A percentile compares a stretch with the other conserved stretches of the same genome.
Conservation (phyloP, 2,888 invertebrate species). For the Phyto melanocephala region DNA sequence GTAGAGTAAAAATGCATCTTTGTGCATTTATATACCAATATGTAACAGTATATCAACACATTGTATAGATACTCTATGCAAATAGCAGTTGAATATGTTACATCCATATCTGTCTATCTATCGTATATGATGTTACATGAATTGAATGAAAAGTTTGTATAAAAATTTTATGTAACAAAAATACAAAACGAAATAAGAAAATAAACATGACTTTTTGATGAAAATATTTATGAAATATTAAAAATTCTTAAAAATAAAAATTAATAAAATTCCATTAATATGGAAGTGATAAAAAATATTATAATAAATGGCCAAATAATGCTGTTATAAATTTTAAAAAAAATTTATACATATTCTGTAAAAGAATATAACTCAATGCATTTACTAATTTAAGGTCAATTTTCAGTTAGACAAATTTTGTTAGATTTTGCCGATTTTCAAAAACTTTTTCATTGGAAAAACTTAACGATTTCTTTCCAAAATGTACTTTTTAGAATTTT, state of each 20-base stretch:
- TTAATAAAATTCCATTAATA: background rate
- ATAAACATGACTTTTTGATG: background rate
- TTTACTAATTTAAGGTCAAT: too few relatives aligned
- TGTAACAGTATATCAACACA: conserved; percentile 25
- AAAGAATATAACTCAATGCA: too few relatives aligned
- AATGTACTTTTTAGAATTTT: too few relatives aligned
- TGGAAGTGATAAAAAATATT: too few relatives aligned
- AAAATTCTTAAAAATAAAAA: background rate
- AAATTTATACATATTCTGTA: too few relatives aligned
- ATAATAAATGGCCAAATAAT: too few relatives aligned
- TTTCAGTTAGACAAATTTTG: too few relatives aligned
- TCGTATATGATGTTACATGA: background rate
- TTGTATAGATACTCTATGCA: background rate
- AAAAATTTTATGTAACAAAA: conserved; percentile 2
- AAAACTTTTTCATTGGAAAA: too few relatives aligned
- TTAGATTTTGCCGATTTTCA: too few relatives aligned
- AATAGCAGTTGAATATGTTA: conserved; percentile 5
- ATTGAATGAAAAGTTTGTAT: conserved; percentile 18
- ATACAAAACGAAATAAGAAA: background rate
- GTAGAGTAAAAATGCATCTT: background rate
- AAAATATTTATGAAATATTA: background rate
- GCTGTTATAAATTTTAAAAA: too few relatives aligned
- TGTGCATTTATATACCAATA: background rate
- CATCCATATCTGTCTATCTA: too few relatives aligned
- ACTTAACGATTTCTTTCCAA: too few relatives aligned